Evolutionary conservation across 2,797 vertebrate genomes (phyloP).

Genomic region (Rallus crepitans): DNA sequence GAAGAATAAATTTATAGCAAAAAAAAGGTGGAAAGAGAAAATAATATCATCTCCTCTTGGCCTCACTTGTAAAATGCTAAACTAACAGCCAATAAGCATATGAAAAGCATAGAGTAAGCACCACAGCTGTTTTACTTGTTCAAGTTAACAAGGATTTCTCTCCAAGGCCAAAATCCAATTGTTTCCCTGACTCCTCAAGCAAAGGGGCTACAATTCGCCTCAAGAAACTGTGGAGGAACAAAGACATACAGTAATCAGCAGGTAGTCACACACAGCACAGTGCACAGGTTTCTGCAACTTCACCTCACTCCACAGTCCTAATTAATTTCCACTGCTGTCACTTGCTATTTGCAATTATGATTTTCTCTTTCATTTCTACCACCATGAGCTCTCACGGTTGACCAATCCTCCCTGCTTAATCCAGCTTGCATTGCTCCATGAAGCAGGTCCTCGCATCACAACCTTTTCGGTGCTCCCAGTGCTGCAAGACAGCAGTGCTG

Average conservation of each 20-base stretch:
- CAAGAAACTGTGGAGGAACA: background rate
- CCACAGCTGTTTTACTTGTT: background rate
- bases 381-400: background rate
- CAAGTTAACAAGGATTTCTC: background rate
- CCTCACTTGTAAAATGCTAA: background rate
- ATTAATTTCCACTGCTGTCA: constrained; percentile 21
- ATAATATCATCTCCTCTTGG: background rate
- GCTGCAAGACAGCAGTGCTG: background rate
- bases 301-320: background rate
- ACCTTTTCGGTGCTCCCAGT: fast-evolving
- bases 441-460: background rate
- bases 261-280: background rate
- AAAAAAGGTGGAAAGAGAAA: background rate
- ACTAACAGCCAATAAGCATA: background rate
- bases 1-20: constrained; percentile 9
- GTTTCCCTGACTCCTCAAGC: background rate
- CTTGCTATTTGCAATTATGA: constrained; percentile 1
- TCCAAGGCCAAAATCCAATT: constrained; percentile 1
- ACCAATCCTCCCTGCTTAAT: background rate
- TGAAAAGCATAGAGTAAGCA: background rate
- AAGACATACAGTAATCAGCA: constrained; percentile 1
- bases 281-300: background rate
- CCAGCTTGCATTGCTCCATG: background rate
- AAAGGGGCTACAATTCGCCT: background rate
- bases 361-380: background rate